Percentiles rank a stretch among this genome's conserved stretches.
Evolutionary conservation across 2,888 invertebrate genomes (phyloP).

Genomic region (Incurvaria masculella): DNA sequence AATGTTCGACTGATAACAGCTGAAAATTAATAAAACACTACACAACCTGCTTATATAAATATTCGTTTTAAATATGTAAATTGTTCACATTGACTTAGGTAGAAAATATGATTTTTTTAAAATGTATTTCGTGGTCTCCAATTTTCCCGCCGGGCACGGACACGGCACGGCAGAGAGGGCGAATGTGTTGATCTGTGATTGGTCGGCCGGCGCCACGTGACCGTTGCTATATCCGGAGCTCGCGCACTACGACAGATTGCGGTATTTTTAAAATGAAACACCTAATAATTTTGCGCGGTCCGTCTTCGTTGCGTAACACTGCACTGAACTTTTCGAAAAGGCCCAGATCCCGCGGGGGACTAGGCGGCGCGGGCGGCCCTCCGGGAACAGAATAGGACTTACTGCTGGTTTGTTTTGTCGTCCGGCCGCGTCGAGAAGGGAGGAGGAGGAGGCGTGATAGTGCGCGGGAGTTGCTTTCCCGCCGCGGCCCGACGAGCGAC

Average conservation of each 20-base stretch:
- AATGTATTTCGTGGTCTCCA: too few relatives aligned
- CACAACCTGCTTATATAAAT: too few relatives aligned
- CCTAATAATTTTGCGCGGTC: not conserved
- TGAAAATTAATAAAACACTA: too few relatives aligned
- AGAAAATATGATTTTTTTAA: too few relatives aligned
- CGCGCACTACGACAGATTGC: conserved; percentile 48
- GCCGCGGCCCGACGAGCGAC: conserved; percentile 55
- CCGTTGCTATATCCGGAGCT: conserved; percentile 44
- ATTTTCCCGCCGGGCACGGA: not conserved
- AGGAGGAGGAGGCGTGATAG: conserved; percentile 51
- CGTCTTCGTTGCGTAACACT: conserved; percentile 1
- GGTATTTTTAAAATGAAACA: conserved; percentile 52
- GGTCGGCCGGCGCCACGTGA: conserved; percentile 52
- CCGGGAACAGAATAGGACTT: conserved; percentile 18
- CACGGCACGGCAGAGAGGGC: not conserved
- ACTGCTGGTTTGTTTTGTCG: conserved; percentile 23
- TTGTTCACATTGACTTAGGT: too few relatives aligned
- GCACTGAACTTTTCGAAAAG: conserved; percentile 36
- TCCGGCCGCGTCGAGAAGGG: conserved; percentile 56
- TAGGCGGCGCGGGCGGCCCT: not conserved
- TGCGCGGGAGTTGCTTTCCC: conserved; percentile 57
- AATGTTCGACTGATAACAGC: too few relatives aligned
- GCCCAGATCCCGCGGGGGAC: conserved; percentile 9
- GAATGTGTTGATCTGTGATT: conserved; percentile 54
- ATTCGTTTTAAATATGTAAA: too few relatives aligned